Evolutionary conservation across 2,113 vertebrate genomes (phyloP), one percentile per base, ranked within the genome.

Genomic region (Triplophysa siluroides): DNA sequence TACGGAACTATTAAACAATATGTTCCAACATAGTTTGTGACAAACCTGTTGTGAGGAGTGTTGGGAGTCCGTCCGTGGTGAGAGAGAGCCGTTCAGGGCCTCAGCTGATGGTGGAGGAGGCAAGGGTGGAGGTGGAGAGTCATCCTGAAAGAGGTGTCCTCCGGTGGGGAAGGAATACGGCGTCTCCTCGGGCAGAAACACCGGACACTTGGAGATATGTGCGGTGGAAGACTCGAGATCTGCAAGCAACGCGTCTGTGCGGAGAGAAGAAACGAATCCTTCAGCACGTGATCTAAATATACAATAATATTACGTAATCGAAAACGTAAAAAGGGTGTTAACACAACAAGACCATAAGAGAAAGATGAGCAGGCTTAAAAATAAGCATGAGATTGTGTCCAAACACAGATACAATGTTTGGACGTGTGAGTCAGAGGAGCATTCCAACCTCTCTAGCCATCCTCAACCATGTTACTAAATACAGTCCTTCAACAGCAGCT

Each of bases 141-240:
- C 93, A 91, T 98, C 97, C 86, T 96, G 96, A 90, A 94, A 94
- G 0, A 94, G 92, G 78, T 94, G 92, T 82, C 95, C 96, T 82
- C 95, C 94, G 41, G 94, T 96, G 9, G 96, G 97, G 70, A 94
- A 96, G 3, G 98, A 97, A 88, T 99, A 98, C 4, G 97, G 95
- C 0, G 97, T 97, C 84, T 99, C 98, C 11, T 98, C 96, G 0
- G 95, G 83, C 65, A 99, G 83, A 83, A 99, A 98, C 61, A 96
- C 95, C 0, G 98, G 96, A 10, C 95, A 87, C 75, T 98, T 99
- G 87, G 98, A 96, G 89, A 99, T 98, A 81, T 98, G 96, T 0
- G 96, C 98, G 19, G 98, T 98, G 71, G 98, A 98, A 0, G 98
- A 99, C 89, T 99, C 97, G 90, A 99, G 91, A 90, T 99, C 98